Evolutionary conservation across 2,113 vertebrate species (phyloP), one percentile per base, ranked within the genome.

Genomic region (Oostethus manadensis): DNA sequence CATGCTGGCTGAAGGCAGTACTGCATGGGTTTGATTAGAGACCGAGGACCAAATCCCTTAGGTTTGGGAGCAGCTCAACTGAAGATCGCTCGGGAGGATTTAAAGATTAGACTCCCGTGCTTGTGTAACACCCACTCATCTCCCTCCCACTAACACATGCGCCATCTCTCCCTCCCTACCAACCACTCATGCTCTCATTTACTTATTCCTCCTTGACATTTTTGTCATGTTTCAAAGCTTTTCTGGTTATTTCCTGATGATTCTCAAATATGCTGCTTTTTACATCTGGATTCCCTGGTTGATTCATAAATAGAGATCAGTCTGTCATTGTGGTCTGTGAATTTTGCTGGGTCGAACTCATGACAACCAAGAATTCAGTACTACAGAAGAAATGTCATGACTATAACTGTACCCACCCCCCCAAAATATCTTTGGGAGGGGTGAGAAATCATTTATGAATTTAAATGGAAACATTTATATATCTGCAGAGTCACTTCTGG

Each of bases 121-220:
- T 89, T 90, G 86, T 87, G 79, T 87, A 87, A 88, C 79, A 62
- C 81, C 74, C 82, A 81, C 84, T 84, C 84, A 88, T 85, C 87
- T 83, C 79, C 66, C 77, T 74, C 79, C 78, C 78, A 70, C 78
- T 11, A 61, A 74, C 83, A 81, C 73, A 73, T 82, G 71, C 73
- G 80, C 74, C 49, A 62, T 76, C 70, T 71, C 69, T 71, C 63
- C 71, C 54, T 65, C 61, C 44, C 45, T 47, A 20, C 13, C 17
- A 13, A 10, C 17, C 49, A 16, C 50, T 1, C 29, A 51, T 56
- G 67, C 38, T 74, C 72, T 66, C 73, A 42, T 67, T 64, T n/a
- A n/a, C n/a, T 69, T 64, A 18, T 22, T 23, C 33, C 33, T 57
- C 42, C 53, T 74, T 58, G 61, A 53, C 50, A 42, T n/a, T n/a